Base-by-base conservation (phyloP, 37 sponge, comb jelly and placozoan species). In the Haliclona indistincta region DNA sequence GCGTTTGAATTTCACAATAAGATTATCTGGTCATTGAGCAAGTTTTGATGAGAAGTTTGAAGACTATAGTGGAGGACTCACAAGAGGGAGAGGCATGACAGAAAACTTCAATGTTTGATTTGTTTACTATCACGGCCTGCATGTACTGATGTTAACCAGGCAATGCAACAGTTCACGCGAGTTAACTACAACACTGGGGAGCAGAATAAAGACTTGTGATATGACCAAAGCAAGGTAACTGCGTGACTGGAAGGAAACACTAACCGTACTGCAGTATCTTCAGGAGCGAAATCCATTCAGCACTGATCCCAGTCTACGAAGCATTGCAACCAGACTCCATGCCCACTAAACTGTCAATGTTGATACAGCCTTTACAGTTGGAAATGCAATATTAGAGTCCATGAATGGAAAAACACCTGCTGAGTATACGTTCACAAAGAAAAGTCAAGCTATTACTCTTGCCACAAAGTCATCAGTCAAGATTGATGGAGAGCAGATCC, bases 371-470 rank as follows among this genome's bases (percentile, higher is more conserved):
- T n/a, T n/a, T n/a, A n/a, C n/a, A n/a, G n/a, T n/a, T 69, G 63
- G 80, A 5, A 68, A 43, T 3, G 42, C 29, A 13, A 80, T 80
- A 34, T 44, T 70, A 43, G 45, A 43, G 17, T 52, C 38, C 4
- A 80, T 80, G 80, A 56, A 73, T 47, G 83, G 74, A 54, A 70
- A n/a, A n/a, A n/a, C n/a, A n/a, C n/a, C n/a, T n/a, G n/a, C n/a
- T n/a, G n/a, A n/a, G n/a, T n/a, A n/a, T n/a, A n/a, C n/a, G n/a
- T n/a, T n/a, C n/a, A n/a, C n/a, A n/a, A n/a, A n/a, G n/a, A n/a
- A n/a, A n/a, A n/a, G n/a, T n/a, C n/a, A n/a, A n/a, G n/a, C n/a
- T n/a, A n/a, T n/a, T n/a, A n/a, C n/a, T n/a, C n/a, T n/a, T n/a
- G n/a, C n/a, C n/a, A n/a, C n/a, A n/a, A n/a, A n/a, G n/a, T n/a